Percentiles rank a stretch among this genome's conserved stretches.
These are phyloP conservation scores for Augochlora pura DNA, from an alignment of 1,140 invertebrate species.

Conservation along the genomic window DNA sequence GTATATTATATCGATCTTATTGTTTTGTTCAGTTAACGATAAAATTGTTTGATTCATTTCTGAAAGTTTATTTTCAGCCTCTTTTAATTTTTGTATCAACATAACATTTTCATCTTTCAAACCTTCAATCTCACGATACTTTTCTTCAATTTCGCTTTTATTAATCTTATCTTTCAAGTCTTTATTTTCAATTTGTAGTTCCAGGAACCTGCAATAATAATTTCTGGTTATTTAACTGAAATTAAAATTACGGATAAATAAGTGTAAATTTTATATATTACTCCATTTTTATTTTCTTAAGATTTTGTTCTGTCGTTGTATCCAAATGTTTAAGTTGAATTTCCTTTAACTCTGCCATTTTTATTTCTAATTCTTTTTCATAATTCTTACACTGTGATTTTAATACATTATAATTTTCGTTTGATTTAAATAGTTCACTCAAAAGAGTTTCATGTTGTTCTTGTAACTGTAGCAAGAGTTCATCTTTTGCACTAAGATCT, in stretches of 20 bases:
- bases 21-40: conserved; percentile 43
- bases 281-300: conserved; percentile 27
- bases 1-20: conserved; percentile 42
- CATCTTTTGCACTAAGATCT: conserved; percentile 29
- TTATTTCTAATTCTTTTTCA: conserved; percentile 27
- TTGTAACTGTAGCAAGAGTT: conserved; percentile 21
- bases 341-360: conserved; percentile 15
- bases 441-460: conserved; percentile 10
- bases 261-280: conserved; percentile 22
- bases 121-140: conserved; percentile 32
- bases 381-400: conserved; percentile 16
- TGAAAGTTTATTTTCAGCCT: conserved; percentile 35
- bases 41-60: conserved; percentile 44
- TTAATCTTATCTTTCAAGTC: conserved; percentile 41
- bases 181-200: conserved; percentile 41
- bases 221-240: neutral
- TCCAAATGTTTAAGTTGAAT: conserved; percentile 8
- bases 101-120: conserved; percentile 47
- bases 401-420: conserved; percentile 15
- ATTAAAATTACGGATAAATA: neutral
- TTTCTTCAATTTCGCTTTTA: conserved; percentile 25
- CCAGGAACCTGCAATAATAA: conserved; percentile 43
- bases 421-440: neutral
- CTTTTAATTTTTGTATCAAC: conserved; percentile 33
- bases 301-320: neutral